Conservation (phyloP, 2,113 vertebrate species). For the Microtus ochrogaster region DNA sequence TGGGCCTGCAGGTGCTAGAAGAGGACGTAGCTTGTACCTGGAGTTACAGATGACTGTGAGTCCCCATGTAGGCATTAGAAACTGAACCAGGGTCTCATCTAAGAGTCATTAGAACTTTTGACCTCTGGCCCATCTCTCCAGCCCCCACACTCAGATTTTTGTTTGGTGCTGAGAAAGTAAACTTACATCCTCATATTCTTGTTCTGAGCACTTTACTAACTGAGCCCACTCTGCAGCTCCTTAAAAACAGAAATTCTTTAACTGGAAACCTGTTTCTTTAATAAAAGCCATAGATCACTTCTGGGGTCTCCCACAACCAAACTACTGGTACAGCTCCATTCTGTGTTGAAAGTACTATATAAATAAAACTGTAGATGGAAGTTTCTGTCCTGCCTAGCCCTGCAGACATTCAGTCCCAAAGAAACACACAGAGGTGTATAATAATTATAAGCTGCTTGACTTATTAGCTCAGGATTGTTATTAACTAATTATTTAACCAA, state of each 20-base stretch:
- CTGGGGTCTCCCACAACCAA: not conserved
- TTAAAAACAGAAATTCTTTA: not conserved
- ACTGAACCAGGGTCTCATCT: not conserved
- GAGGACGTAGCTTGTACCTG: not conserved
- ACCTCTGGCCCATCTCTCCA: not conserved
- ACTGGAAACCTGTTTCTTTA: not conserved
- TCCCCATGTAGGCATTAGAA: not conserved
- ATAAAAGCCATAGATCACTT: not conserved
- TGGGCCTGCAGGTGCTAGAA: not conserved
- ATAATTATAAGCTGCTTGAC: too few species aligned
- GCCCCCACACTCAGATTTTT: not conserved
- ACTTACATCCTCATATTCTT: not conserved
- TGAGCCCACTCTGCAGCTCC: not conserved
- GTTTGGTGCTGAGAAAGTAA: not conserved
- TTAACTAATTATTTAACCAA: too few species aligned
- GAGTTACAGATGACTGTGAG: not conserved
- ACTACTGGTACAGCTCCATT: not conserved
- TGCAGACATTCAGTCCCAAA: too few species aligned
- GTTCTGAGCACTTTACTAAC: not conserved
- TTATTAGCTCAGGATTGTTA: too few species aligned
- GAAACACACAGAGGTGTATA: too few species aligned
- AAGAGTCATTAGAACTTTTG: not conserved
- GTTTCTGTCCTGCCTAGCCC: too few species aligned
- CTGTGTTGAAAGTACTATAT: not conserved
- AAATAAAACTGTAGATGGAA: not conserved